These are phyloP conservation scores for Glareola pratincola DNA, from an alignment of 2,113 vertebrate species.

Conservation along the genomic window DNA sequence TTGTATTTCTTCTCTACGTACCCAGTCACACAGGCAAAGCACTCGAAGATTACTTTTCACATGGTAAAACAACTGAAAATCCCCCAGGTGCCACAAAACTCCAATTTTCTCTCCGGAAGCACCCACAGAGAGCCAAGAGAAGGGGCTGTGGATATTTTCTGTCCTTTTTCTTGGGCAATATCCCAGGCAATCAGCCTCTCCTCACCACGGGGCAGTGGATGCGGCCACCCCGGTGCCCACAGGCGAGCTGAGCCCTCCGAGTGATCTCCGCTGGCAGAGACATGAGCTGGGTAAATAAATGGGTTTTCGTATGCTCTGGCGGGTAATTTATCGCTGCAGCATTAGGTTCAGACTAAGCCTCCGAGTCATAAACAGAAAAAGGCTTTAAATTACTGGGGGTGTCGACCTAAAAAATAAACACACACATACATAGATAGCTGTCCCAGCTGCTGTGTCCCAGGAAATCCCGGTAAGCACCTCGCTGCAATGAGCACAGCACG, in stretches of 20 bases:
- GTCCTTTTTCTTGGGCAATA: not conserved
- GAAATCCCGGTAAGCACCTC: not conserved
- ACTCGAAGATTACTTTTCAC: not conserved
- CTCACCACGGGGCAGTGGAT: fast-evolving
- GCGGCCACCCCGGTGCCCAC: fast-evolving
- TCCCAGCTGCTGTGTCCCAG: not conserved
- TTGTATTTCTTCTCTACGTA: fast-evolving
- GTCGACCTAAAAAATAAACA: not conserved
- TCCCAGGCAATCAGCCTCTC: no score
- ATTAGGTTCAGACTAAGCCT: not conserved
- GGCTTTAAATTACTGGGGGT: not conserved
- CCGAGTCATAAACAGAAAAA: not conserved
- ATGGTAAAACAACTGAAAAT: not conserved
- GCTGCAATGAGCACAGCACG: not conserved
- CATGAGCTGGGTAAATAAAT: not conserved
- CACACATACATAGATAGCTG: fast-evolving
- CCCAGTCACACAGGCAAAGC: not conserved
- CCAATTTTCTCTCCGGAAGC: not conserved
- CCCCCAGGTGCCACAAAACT: not conserved
- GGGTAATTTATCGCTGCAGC: not conserved
- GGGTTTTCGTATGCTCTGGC: not conserved
- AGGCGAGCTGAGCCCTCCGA: no score
- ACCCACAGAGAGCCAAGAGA: fast-evolving
- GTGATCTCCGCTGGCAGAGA: not conserved
- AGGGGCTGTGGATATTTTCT: not conserved